These are phyloP conservation scores for Corydoras maculifer DNA, from an alignment of 2,113 vertebrate genomes.

Conservation along the genomic window DNA sequence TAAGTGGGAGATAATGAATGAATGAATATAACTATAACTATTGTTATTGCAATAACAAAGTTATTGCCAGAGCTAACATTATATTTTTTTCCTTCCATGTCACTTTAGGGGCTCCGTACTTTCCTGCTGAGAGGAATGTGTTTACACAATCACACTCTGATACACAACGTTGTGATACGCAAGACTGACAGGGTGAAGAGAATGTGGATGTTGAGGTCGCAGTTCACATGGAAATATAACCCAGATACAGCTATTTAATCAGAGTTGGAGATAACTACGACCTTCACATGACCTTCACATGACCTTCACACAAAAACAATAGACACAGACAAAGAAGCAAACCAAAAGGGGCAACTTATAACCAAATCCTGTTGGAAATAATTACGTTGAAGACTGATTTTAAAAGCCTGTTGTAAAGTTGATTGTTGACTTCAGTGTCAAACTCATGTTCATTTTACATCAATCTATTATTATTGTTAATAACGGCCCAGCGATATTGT, in stretches of 20 bases:
- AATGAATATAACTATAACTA: too few relatives aligned
- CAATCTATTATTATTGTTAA: too few relatives aligned
- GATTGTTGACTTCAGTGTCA: too few relatives aligned
- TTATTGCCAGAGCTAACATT: too few relatives aligned
- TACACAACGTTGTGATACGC: background rate
- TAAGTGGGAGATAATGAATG: too few relatives aligned
- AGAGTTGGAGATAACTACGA: conserved; percentile 15
- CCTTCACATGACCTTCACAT: background rate
- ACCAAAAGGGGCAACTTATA: background rate
- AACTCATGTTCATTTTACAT: too few relatives aligned
- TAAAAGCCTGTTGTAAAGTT: too few relatives aligned
- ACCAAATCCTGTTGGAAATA: background rate
- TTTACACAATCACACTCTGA: background rate
- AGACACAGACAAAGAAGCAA: background rate
- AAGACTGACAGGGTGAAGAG: background rate
- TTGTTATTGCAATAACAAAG: too few relatives aligned
- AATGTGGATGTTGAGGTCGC: background rate
- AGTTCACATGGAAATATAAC: conserved; percentile 13
- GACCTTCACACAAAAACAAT: conserved; percentile 1
- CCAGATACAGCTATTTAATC: conserved; percentile 2
- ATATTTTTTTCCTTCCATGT: too few relatives aligned
- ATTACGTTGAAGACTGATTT: background rate
- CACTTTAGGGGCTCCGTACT: too few relatives aligned
- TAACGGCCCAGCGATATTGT: too few relatives aligned
- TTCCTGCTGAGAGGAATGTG: too few relatives aligned